Evolutionary conservation across 2,888 invertebrate genomes (phyloP), one percentile per base, ranked within the genome.

Genomic region (Rhamnusium bicolor): DNA sequence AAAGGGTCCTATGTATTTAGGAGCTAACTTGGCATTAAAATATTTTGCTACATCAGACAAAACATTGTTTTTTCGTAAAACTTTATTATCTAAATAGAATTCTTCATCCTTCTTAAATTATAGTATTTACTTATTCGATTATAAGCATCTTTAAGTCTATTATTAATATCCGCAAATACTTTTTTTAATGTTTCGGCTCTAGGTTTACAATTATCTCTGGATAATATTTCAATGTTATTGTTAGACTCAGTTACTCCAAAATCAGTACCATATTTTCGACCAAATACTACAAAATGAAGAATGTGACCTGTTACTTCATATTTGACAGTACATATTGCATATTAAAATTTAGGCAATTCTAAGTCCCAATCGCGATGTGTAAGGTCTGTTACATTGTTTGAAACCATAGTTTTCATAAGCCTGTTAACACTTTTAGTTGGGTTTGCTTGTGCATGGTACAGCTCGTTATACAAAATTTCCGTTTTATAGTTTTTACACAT

Each of bases 1-100:
- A 46, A 74, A 72, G 10, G 74, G 74, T 21, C 74, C 74, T 8
- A 73, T 16, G 69, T 58, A 72, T 47, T 46, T 58, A 16, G 75
- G 75, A 12, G 72, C 73, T 18, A 73, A 54, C 27, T 75, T 73
- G 7, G 63, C 54, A 29, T 7, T 62, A 53, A 27, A 66, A 71
- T 70, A 65, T 10, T 73, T 73, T 0, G 67, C 10, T 0, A 67
- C 71, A 54, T 75, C 67, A 1, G 67, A 67, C 10, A 67, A 56
- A 2, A 27, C 54, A 29, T 54, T 27, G n/a, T 67, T 67, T 24
- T 16, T 54, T 8, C 67, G 2, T 24, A 10, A 32, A 18, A 67
- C 67, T 14, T 16, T n/a, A 16, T 47, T 4, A 16, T 7, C 16
- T 47, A 16, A 2, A 47, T 14, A 16, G 14, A 16, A 47, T 47